Conservation (phyloP, 2,113 vertebrate species). For the Phrynosoma platyrhinos region DNA sequence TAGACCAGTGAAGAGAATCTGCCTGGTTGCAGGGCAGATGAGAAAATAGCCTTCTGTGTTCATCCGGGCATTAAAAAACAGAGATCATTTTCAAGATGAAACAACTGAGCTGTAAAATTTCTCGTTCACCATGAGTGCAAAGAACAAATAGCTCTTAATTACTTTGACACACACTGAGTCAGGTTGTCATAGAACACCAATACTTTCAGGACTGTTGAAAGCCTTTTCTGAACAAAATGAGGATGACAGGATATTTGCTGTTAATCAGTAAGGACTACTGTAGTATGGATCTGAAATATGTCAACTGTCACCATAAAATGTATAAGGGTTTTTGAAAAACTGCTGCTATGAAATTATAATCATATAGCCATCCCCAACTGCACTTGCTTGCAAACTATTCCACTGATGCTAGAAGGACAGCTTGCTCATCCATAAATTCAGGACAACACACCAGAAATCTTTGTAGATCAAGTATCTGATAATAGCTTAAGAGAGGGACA, state of each 20-base stretch:
- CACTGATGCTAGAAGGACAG: not conserved
- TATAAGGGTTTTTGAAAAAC: not conserved
- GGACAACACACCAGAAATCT: not conserved
- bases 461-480: not conserved
- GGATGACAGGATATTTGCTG: not conserved
- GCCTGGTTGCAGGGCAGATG: not conserved
- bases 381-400: not conserved
- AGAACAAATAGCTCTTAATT: conserved; percentile 22
- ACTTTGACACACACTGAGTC: not conserved
- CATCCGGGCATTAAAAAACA: not conserved
- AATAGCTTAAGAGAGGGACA: not conserved
- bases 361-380: not conserved
- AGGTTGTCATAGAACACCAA: conserved; percentile 8
- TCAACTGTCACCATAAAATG: not conserved
- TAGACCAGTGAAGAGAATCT: not conserved
- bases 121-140: not conserved
- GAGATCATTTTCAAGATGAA: not conserved
- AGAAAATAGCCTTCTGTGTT: not conserved
- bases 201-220: not conserved
- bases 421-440: not conserved
- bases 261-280: not conserved
- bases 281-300: not conserved
- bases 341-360: not conserved
- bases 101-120: conserved; percentile 4
- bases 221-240: conserved; percentile 7